Percentiles rank a stretch among this genome's conserved stretches.
These are phyloP conservation scores for Eptesicus fuscus DNA, from an alignment of 2,113 vertebrate species.

Conservation along the genomic window DNA sequence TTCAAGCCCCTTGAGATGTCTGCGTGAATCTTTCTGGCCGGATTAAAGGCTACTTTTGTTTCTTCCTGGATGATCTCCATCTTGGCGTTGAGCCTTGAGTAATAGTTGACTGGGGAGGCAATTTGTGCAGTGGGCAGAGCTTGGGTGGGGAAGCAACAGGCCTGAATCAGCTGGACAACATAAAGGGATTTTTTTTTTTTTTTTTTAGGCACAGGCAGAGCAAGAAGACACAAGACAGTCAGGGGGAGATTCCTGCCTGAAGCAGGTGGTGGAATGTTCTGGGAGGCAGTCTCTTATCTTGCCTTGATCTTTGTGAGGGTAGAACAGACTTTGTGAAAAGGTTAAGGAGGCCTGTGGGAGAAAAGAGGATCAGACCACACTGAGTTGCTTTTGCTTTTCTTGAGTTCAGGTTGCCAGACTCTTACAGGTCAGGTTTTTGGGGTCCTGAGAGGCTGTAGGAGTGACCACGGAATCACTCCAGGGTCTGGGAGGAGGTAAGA, in stretches of 20 bases:
- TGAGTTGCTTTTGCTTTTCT: not conserved
- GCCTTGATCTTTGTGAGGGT: not conserved
- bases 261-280: constrained; percentile 7
- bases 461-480: not conserved
- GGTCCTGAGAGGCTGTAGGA: not conserved
- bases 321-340: not conserved
- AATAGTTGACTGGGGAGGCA: not conserved
- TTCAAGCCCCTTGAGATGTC: constrained; percentile 21
- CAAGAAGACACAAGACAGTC: not conserved
- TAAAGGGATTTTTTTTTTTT: not conserved
- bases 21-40: not conserved
- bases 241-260: not conserved
- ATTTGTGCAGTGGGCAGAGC: not conserved
- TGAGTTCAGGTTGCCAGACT: not conserved
- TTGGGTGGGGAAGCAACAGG: not conserved
- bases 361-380: not conserved
- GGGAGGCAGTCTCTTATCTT: not conserved
- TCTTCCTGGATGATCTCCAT: constrained; percentile 47
- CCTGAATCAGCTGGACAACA: not conserved
- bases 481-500: not conserved
- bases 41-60: constrained; percentile 43
- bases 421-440: not conserved
- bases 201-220: not conserved
- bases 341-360: not conserved
- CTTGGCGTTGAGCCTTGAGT: constrained; percentile 31